Percentiles rank a stretch among this genome's conserved stretches.
phyloP scores from a whole-genome alignment of 2,797 vertebrate species.

The Rhinophrynus dorsalis region DNA sequence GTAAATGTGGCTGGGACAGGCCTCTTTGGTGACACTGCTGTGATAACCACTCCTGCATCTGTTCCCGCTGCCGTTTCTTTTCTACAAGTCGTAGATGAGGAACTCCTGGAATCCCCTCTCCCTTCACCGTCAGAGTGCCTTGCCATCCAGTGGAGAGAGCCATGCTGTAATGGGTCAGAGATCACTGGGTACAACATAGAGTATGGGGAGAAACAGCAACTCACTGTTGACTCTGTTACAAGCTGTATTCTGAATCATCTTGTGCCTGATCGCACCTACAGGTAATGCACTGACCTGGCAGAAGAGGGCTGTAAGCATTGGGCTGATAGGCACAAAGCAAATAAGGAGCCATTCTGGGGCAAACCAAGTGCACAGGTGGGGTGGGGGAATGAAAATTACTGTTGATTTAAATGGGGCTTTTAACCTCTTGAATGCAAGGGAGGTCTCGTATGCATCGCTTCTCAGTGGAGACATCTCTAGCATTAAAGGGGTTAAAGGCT shows the following conservation, averaged over 20 bases:
- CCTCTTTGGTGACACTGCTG: slow-evolving; percentile 65
- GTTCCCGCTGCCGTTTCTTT: slow-evolving; percentile 69
- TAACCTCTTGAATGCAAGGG: too few species aligned
- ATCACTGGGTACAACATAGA: slow-evolving; percentile 78
- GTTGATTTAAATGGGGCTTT: too few species aligned
- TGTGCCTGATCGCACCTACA: slow-evolving; percentile 74
- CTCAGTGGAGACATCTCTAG: too few species aligned
- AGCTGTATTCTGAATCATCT: slow-evolving; percentile 71
- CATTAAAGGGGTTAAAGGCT: too few species aligned
- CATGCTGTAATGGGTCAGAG: slow-evolving; percentile 72
- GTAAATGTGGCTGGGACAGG: slow-evolving; percentile 69
- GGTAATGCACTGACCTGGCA: slow-evolving; percentile 59
- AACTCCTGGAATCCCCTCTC: slow-evolving; percentile 57
- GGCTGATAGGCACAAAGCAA: too few species aligned
- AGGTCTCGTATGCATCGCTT: too few species aligned
- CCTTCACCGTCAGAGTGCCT: slow-evolving; percentile 68
- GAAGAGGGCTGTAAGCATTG: too few species aligned
- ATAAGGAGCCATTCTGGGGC: too few species aligned
- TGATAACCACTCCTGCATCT: slow-evolving; percentile 64
- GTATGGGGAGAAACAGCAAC: slow-evolving; percentile 71
- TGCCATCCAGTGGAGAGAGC: slow-evolving; percentile 75
- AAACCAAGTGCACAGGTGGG: too few species aligned
- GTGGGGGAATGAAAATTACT: too few species aligned
- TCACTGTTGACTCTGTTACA: slow-evolving; percentile 64
- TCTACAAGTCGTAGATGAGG: slow-evolving; percentile 66